Evolutionary conservation across 2,888 invertebrate species (phyloP), one percentile per base, ranked within the genome.

Genomic region (Lepas anatifera): DNA sequence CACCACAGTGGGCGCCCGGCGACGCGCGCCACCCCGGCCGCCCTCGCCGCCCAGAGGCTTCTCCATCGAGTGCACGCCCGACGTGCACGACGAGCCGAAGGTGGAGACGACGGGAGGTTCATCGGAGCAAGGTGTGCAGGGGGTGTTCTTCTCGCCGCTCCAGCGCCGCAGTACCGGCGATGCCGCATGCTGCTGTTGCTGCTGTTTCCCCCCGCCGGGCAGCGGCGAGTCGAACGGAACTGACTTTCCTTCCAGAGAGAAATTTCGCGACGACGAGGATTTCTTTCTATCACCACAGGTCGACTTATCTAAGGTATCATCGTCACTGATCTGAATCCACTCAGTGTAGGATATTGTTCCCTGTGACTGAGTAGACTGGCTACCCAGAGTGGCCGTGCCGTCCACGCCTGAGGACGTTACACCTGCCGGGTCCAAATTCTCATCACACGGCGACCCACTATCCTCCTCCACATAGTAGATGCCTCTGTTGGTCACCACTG

Each of bases 221-320:
- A 66, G 39, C 64, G 64, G 64, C 25, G 64, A 66, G 39, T 66
- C 64, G 64, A 66, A 66, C 64, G 64, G 64, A 37, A 66, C 64
- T 25, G 64, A 66, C 39, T 66, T 66, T n/a, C 64, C 64, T 27
- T 66, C 39, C 13, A 66, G 39, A n/a, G 64, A 39, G 64, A 66
- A 66, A 16, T 66, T 66, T n/a, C 64, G 64, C 37, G 39, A 66
- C 3, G 13, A 2, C 29, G 7, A 3, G n/a, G n/a, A n/a, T n/a
- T n/a, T n/a, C 32, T 29, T 58, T 11, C 18, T 7, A 16, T 3
- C 29, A 13, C 50, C 50, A 27, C 29, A 11, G n/a, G 64, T 16
- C 39, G 64, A 4, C 16, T 25, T n/a, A 25, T 66, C 39, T 13
- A 39, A 25, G 3, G 37, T 66, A 3, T 66, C 64, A 27, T 66